Evolutionary conservation across 2,888 invertebrate genomes (phyloP).

Genomic region (Mythimna vitellina): DNA sequence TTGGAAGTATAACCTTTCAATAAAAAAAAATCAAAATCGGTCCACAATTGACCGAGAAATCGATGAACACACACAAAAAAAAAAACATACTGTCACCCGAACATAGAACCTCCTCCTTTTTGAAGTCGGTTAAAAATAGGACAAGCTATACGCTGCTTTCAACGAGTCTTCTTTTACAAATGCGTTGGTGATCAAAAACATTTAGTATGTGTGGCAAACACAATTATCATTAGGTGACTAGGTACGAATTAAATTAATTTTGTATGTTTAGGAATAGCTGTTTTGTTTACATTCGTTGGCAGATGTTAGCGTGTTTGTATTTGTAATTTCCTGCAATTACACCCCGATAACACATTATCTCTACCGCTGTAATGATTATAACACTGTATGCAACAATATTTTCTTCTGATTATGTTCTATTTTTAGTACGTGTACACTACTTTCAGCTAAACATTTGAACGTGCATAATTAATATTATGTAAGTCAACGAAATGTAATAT

Average conservation of each 20-base stretch:
- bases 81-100: no score
- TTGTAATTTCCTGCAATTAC: slow-evolving; percentile 58
- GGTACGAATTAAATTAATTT: slow-evolving; percentile 27
- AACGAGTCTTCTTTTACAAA: background rate
- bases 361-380: slow-evolving; percentile 47
- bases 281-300: slow-evolving; percentile 40
- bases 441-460: slow-evolving; percentile 26
- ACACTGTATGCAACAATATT: slow-evolving; percentile 43
- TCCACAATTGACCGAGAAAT: no score
- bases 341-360: slow-evolving; percentile 55
- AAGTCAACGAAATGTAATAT: slow-evolving; percentile 5
- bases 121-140: no score
- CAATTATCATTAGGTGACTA: slow-evolving; percentile 3
- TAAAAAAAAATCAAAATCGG: no score
- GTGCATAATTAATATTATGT: slow-evolving; percentile 10
- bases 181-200: background rate
- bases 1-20: no score
- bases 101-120: no score
- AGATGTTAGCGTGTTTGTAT: slow-evolving; percentile 41
- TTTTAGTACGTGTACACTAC: slow-evolving; percentile 30
- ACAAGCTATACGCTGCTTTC: background rate
- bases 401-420: slow-evolving; percentile 54
- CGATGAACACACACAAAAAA: no score
- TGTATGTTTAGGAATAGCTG: slow-evolving; percentile 25
- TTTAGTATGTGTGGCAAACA: background rate